These are phyloP conservation scores for Anthrax anthrax DNA, from an alignment of 2,888 invertebrate species.

Conservation along the genomic window DNA sequence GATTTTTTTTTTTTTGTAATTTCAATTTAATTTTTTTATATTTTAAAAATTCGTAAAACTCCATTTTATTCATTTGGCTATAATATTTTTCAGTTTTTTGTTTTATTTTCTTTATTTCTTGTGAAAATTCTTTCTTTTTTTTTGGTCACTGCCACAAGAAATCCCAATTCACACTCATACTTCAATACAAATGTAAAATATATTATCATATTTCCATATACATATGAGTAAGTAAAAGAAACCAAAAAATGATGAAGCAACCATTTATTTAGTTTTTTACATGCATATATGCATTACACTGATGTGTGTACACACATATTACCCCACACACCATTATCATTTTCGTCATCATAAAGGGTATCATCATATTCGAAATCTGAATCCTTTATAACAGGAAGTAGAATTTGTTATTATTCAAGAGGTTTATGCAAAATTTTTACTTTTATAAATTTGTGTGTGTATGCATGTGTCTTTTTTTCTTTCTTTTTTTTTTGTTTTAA, in stretches of 20 bases:
- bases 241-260: neutral
- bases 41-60: neutral
- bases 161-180: neutral
- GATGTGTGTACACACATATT: no score
- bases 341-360: slow-evolving; percentile 4
- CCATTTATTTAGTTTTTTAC: no score
- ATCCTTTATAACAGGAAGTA: slow-evolving; percentile 4
- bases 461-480: no score
- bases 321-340: no score
- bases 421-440: slow-evolving; percentile 5
- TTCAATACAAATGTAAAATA: neutral
- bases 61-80: neutral
- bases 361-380: slow-evolving; percentile 1
- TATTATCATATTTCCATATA: neutral
- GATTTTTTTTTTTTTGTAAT: neutral
- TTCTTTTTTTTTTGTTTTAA: no score
- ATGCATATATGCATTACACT: no score
- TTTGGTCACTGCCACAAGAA: neutral
- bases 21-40: neutral
- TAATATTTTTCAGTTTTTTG: neutral
- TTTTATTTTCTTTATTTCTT: neutral
- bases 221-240: neutral
- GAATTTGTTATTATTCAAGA: slow-evolving; percentile 12
- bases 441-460: no score
- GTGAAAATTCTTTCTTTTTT: neutral